Base-by-base conservation (phyloP, 2,888 invertebrate species). In the Drosophila paramelanica region DNA sequence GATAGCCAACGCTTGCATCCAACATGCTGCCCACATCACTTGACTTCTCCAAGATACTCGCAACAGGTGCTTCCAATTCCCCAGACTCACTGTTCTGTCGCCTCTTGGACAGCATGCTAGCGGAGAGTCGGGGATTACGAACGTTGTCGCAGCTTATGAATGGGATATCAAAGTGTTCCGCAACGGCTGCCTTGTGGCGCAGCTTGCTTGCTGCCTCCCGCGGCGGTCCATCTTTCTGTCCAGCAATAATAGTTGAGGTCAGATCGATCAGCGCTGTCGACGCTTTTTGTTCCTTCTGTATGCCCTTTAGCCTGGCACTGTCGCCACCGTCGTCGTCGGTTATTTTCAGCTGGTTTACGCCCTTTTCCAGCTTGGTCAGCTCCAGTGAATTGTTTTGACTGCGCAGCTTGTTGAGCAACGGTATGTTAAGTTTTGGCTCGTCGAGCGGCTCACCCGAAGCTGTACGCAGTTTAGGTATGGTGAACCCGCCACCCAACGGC, bases 211-310 rank as follows among this genome's bases (percentile, higher is more conserved):
- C 81, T 33, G 77, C 67, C 38, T 77, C 77, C n/a, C 81, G 74
- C 1, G 73, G 83, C 2, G 72, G 53, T 0, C 62, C 79, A 61
- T 77, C 61, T n/a, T 57, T 58, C 20, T 46, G 67, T 2, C 17
- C 42, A 1, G 55, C 64, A 55, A 90, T 90, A 2, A 92, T 67
- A 3, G 91, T 87, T 4, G 79, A 51, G 8, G 90, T 88, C 53
- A 91, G 64, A 68, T 92, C 92, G 17, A 91, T 91, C 8, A 74
- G 64, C 8, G 72, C 20, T 13, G 58, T 6, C 8, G 31, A 10
- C 8, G 5, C 6, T 33, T 49, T n/a, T 6, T 42, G 25, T 11
- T 10, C 13, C 20, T 41, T n/a, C 7, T 41, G 51, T 17, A 10
- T 38, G 62, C 49, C 47, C 65, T 47, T 10, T 57, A 23, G 33